phyloP scores from a whole-genome alignment of 2,113 vertebrate species.

The Talpa occidentalis region DNA sequence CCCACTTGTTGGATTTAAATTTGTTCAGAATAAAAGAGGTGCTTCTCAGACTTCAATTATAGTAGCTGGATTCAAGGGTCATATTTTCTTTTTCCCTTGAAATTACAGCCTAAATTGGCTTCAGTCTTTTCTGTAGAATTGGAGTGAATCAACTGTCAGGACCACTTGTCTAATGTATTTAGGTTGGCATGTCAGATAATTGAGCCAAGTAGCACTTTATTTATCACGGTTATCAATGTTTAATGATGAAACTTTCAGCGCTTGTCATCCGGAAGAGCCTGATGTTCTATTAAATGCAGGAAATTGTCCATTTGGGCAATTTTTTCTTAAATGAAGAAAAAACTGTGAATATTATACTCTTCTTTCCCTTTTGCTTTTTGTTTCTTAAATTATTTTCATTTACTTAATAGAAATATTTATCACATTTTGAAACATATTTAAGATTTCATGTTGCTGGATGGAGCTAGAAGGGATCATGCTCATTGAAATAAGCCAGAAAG shows the following conservation, averaged over 20 bases:
- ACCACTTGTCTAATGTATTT: neutral
- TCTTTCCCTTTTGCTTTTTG: neutral
- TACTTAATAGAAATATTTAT: neutral
- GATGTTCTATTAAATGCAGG: neutral
- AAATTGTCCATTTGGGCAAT: neutral
- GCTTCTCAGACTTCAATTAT: neutral
- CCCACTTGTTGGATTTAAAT: neutral
- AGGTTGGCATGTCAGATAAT: neutral
- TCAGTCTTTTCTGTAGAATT: neutral
- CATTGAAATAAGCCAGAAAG: too few species aligned
- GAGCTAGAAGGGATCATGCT: too few species aligned
- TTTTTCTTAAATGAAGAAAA: neutral
- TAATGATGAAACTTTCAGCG: neutral
- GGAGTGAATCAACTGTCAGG: neutral
- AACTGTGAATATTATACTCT: neutral
- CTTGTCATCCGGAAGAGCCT: neutral
- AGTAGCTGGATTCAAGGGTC: neutral
- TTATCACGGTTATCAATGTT: neutral
- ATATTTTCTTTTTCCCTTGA: neutral
- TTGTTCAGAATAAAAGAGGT: neutral
- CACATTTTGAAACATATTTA: neutral
- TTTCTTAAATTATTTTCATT: conserved; percentile 30
- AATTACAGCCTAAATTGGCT: neutral
- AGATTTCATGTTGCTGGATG: neutral
- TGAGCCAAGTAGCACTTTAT: neutral